Conservation (phyloP, 2,797 vertebrate genomes). For the Tarsius wallacei region DNA sequence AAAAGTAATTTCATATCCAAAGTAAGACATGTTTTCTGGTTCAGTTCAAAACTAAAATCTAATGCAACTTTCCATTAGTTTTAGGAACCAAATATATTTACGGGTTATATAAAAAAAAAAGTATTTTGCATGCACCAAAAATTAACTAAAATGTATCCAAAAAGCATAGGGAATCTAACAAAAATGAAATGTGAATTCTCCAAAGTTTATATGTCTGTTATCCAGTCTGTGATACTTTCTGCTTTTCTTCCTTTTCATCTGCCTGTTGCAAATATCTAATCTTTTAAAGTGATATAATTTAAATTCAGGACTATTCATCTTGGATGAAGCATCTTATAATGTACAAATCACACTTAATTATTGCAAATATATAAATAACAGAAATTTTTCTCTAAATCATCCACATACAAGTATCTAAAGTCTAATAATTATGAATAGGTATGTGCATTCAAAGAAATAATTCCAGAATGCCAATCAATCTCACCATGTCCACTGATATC, state of each 20-base stretch:
- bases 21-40: conserved; percentile 53
- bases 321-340: conserved; percentile 2
- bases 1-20: conserved; percentile 18
- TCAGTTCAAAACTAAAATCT: conserved; percentile 57
- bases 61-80: conserved; percentile 42
- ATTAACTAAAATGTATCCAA: neutral
- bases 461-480: neutral
- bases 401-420: neutral
- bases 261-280: neutral
- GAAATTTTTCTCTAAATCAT: conserved; percentile 33
- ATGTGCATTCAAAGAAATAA: conserved; percentile 15
- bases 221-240: neutral
- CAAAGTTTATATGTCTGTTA: neutral
- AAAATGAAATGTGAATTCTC: conserved; percentile 59
- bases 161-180: neutral
- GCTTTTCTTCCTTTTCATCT: conserved; percentile 41
- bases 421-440: neutral
- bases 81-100: conserved; percentile 50
- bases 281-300: conserved; percentile 21
- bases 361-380: neutral
- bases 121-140: conserved; percentile 21
- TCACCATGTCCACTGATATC: neutral
- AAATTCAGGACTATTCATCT: conserved; percentile 37
- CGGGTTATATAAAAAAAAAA: neutral
- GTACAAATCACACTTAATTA: neutral